Evolutionary conservation across 2,888 invertebrate species (phyloP), one percentile per base, ranked within the genome.

Genomic region (Pyrochroa serraticornis): DNA sequence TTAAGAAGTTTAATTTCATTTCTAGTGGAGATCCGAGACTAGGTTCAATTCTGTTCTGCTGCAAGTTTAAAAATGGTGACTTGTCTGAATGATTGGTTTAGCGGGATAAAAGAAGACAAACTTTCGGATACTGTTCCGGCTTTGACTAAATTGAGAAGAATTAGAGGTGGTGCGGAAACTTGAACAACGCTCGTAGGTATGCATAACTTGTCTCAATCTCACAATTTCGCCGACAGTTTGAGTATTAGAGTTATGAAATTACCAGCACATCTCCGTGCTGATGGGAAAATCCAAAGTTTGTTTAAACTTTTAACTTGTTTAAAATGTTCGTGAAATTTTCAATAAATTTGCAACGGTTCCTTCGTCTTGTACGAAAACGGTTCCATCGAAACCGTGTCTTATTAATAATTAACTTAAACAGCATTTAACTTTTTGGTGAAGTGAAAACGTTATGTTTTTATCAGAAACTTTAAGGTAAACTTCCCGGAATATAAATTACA

Each of bases 271-370:
- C 7, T 38, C 14, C 38, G 12, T 3, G 36, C 38, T 38, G 14
- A 38, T 38, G 10, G 10, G 13, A 7, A 38, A 12, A 8, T 8
- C 14, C 14, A n/a, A 22, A 39, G 39, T 39, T 47, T 47, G 35
- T 48, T 41, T 41, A 49, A 49, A 49, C 41, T 49, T 39, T 10
- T 10, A 39, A 41, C 41, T 39, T n/a, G 9, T 9, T 41, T 41
- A 41, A 1, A 41, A 33, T 12, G 33, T 48, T 35, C 39, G 8
- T 6, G 14, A 7, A 41, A 41, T 41, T 9, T 41, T 22, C 7
- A 2, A 14, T 22, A 49, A 39, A 41, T 14, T 22, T 48, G n/a
- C 31, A 48, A 31, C 39, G n/a, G n/a, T n/a, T n/a, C n/a, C n/a
- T n/a, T n/a, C n/a, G 1, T 12, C 9, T 13, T 31, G 13, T 38